These are phyloP conservation scores for Cuniculus paca DNA, from an alignment of 2,797 vertebrate species.

Conservation along the genomic window DNA sequence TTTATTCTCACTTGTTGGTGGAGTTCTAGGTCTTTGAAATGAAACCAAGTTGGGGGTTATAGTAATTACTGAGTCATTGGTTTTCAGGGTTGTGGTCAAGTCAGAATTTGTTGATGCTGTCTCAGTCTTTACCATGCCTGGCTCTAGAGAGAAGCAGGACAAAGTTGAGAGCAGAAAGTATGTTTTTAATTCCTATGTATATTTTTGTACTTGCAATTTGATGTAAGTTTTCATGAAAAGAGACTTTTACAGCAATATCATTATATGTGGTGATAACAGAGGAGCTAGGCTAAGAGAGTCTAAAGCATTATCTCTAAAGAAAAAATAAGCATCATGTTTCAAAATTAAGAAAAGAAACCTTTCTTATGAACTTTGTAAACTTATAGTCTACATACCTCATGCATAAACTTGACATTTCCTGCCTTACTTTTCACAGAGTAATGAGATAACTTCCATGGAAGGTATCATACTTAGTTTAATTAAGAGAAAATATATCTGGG, in stretches of 20 bases:
- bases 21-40: background rate
- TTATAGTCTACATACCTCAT: background rate
- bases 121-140: background rate
- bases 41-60: background rate
- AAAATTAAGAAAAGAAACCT: constrained; percentile 31
- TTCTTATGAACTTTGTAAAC: background rate
- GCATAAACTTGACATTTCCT: background rate
- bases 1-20: background rate
- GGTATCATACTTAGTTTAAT: constrained; percentile 64
- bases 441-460: background rate
- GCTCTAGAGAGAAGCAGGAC: background rate
- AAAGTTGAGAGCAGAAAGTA: background rate
- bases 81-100: background rate
- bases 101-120: background rate
- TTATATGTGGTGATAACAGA: background rate
- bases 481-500: constrained; percentile 76
- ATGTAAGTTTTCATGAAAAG: constrained; percentile 1
- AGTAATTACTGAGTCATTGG: background rate
- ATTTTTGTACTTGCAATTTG: background rate
- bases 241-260: background rate
- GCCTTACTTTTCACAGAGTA: background rate
- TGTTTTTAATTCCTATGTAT: background rate
- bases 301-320: background rate
- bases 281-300: background rate
- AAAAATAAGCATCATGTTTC: background rate